Evolutionary conservation across 2,113 vertebrate species (phyloP).

Genomic region (Galeopterus variegatus): DNA sequence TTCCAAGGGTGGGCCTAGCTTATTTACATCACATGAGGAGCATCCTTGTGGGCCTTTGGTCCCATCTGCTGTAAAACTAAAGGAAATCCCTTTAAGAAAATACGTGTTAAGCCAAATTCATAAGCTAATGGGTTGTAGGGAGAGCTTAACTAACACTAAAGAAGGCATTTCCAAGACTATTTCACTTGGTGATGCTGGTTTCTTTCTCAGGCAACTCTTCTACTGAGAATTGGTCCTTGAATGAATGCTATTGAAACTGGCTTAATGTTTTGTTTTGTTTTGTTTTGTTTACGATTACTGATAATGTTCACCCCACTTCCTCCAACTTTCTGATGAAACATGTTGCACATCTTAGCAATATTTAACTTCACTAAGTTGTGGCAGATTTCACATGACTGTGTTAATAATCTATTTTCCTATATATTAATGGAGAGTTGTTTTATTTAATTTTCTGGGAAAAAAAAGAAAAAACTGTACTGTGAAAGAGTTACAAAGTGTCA

Average conservation of each 20-base stretch:
- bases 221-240: background rate
- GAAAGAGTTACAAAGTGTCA: background rate
- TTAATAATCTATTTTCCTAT: background rate
- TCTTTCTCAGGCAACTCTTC: background rate
- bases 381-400: background rate
- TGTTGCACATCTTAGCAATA: background rate
- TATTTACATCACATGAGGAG: background rate
- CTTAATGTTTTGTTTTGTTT: background rate
- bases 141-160: constrained; percentile 16
- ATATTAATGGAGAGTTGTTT: background rate
- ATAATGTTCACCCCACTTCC: background rate
- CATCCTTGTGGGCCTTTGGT: background rate
- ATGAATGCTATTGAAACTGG: background rate
- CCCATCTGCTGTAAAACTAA: background rate
- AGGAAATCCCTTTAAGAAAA: background rate
- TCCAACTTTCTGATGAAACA: background rate
- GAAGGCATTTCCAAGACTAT: constrained; percentile 3
- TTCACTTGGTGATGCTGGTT: background rate
- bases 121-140: background rate
- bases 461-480: background rate
- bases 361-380: background rate
- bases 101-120: background rate
- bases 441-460: background rate
- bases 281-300: background rate
- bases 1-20: background rate